Conservation (phyloP, 1,140 invertebrate genomes). For the Luehdorfia chinensis region DNA sequence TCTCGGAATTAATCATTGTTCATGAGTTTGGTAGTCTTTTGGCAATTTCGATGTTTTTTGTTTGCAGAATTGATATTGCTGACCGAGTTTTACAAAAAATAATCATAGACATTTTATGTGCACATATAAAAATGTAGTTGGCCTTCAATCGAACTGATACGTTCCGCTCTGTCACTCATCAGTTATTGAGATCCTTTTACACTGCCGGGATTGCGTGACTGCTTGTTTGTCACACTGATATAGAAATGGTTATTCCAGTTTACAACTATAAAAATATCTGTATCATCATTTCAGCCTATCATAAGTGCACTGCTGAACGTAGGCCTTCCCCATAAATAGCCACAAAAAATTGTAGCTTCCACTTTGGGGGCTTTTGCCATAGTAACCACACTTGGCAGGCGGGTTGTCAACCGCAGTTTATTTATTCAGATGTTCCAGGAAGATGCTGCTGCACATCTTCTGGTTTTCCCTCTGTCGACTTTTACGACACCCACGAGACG, state of each 20-base stretch:
- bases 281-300: too few species aligned
- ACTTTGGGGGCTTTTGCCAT: too few species aligned
- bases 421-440: too few species aligned
- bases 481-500: too few species aligned
- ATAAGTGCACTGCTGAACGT: too few species aligned
- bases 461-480: too few species aligned
- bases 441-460: too few species aligned
- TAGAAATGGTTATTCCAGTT: neutral
- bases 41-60: neutral
- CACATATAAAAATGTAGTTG: slow-evolving; percentile 24
- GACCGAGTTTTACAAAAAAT: neutral
- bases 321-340: too few species aligned
- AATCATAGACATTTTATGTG: neutral
- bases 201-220: slow-evolving; percentile 8
- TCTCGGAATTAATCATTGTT: neutral
- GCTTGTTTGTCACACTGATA: neutral
- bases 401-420: too few species aligned
- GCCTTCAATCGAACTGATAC: slow-evolving; percentile 28
- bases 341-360: too few species aligned
- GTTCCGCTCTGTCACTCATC: slow-evolving; percentile 23
- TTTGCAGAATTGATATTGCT: neutral
- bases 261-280: too few species aligned
- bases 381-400: too few species aligned
- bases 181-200: slow-evolving; percentile 23
- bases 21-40: neutral